Conservation (phyloP, 2,797 vertebrate genomes). For the Sebastes matsubarae region DNA sequence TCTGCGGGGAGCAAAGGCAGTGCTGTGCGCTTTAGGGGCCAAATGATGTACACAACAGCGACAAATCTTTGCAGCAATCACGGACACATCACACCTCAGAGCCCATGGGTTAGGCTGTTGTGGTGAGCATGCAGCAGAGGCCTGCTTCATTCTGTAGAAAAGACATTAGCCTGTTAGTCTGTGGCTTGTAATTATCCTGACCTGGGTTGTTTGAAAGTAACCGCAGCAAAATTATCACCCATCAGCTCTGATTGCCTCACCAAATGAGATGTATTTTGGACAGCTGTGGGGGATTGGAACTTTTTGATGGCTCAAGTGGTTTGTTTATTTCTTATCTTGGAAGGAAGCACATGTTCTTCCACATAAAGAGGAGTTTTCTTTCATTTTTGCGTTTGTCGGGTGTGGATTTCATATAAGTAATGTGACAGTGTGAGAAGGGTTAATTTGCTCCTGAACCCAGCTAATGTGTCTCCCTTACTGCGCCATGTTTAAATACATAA, state of each 20-base stretch:
- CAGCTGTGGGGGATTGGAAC: not conserved
- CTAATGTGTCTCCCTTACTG: not conserved
- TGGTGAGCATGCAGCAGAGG: slow-evolving; percentile 17
- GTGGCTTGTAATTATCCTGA: slow-evolving; percentile 27
- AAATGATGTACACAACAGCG: slow-evolving; percentile 26
- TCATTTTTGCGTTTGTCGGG: not conserved
- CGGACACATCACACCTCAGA: slow-evolving; percentile 54
- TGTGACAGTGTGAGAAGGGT: not conserved
- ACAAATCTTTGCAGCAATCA: slow-evolving; percentile 61
- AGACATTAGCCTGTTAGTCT: slow-evolving; percentile 23
- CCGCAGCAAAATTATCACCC: not conserved
- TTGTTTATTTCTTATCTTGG: slow-evolving; percentile 7
- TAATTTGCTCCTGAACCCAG: not conserved
- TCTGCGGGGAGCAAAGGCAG: slow-evolving; percentile 37
- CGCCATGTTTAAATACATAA: not conserved
- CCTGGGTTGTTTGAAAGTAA: not conserved
- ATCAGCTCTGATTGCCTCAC: not conserved
- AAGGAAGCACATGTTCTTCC: not conserved
- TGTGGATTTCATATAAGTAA: slow-evolving; percentile 5
- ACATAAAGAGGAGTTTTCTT: not conserved
- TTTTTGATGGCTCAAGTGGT: not conserved
- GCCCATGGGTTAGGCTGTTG: slow-evolving; percentile 36
- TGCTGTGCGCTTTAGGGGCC: slow-evolving; percentile 39
- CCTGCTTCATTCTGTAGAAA: slow-evolving; percentile 33
- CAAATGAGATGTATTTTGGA: not conserved